Evolutionary conservation across 2,113 vertebrate species (phyloP).

Genomic region (Dicentrarchus labrax): DNA sequence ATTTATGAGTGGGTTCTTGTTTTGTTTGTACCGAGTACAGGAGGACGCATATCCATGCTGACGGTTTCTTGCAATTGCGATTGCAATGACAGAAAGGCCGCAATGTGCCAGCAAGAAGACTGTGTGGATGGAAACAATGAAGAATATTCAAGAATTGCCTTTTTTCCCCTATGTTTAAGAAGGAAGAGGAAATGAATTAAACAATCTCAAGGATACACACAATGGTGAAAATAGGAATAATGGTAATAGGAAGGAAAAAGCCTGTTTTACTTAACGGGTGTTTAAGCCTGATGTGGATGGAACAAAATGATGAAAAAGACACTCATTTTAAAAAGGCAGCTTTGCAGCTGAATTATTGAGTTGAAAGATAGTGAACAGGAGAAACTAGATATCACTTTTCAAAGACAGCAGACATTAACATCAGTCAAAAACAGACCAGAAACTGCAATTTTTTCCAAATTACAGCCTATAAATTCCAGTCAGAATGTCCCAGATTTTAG

Average conservation of each 20-base stretch:
- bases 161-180: neutral
- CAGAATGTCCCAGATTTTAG: constrained; percentile 18
- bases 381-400: constrained; percentile 1
- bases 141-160: too few species aligned
- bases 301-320: neutral
- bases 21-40: neutral
- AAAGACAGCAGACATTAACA: constrained; percentile 3
- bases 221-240: neutral
- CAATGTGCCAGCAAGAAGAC: too few species aligned
- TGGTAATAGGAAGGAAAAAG: neutral
- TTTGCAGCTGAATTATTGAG: neutral
- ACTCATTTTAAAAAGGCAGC: constrained; percentile 8
- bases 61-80: neutral
- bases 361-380: neutral
- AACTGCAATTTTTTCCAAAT: constrained; percentile 1
- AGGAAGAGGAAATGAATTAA: neutral
- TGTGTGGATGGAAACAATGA: too few species aligned
- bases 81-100: neutral
- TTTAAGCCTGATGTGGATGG: neutral
- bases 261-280: neutral
- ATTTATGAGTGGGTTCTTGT: neutral
- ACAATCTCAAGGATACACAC: neutral
- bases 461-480: constrained; percentile 3
- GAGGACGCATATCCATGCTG: neutral
- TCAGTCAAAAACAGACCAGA: neutral